phyloP scores from a whole-genome alignment of 2,888 invertebrate genomes.

The Zygaena filipendulae region DNA sequence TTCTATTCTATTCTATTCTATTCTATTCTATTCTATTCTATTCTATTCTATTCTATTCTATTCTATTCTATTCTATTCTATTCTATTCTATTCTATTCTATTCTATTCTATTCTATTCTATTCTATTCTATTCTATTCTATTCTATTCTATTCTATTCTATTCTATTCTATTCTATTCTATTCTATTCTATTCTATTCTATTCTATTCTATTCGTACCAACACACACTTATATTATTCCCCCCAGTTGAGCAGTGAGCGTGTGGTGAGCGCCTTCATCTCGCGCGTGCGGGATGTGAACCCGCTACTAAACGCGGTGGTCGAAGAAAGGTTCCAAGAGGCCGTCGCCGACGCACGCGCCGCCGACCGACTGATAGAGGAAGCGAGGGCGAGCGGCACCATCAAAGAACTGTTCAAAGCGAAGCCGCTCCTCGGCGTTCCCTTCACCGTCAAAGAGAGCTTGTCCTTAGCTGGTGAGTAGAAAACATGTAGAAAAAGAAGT shows the following conservation, averaged over 20 bases:
- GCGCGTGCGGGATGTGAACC: slow-evolving; percentile 74
- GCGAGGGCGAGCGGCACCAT: slow-evolving; percentile 30
- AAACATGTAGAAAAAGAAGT: too few species aligned
- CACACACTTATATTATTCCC: slow-evolving; percentile 9
- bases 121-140: too few species aligned
- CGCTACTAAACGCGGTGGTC: slow-evolving; percentile 75
- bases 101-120: too few species aligned
- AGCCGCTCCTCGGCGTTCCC: slow-evolving; percentile 84
- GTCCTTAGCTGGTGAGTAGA: slow-evolving; percentile 73
- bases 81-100: too few species aligned
- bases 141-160: too few species aligned
- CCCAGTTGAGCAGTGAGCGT: slow-evolving; percentile 69
- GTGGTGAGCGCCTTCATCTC: slow-evolving; percentile 71
- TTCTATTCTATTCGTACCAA: slow-evolving; percentile 1
- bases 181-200: too few species aligned
- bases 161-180: too few species aligned
- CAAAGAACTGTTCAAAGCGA: slow-evolving; percentile 47
- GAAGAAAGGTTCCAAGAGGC: slow-evolving; percentile 73
- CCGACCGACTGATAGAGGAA: slow-evolving; percentile 53
- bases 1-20: too few species aligned
- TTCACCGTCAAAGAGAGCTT: slow-evolving; percentile 86
- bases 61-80: too few species aligned
- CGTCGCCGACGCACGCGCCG: slow-evolving; percentile 68
- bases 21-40: too few species aligned
- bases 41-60: too few species aligned